A percentile compares a stretch with the other conserved stretches of the same genome.
Conservation (phyloP, 2,888 invertebrate genomes). For the Iselma pallidipennis region DNA sequence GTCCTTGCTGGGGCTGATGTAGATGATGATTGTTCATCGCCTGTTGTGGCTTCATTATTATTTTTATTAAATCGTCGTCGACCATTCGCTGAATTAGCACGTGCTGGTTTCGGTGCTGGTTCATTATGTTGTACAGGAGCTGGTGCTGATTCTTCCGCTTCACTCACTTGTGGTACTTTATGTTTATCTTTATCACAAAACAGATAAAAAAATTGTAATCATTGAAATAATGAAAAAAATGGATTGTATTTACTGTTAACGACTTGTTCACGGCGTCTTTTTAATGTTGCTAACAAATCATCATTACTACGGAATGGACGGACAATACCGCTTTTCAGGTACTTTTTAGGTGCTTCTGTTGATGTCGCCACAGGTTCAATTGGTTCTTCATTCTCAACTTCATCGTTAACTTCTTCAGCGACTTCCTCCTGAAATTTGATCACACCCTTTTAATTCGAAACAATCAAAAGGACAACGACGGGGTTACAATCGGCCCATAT, state of each 20-base stretch:
- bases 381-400: constrained; percentile 64
- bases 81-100: constrained; percentile 27
- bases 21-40: constrained; percentile 23
- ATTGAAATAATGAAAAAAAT: background rate
- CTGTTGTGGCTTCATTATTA: constrained; percentile 31
- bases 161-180: constrained; percentile 28
- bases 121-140: constrained; percentile 31
- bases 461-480: too few relatives aligned
- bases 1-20: constrained; percentile 45
- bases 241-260: constrained; percentile 60
- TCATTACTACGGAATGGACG: constrained; percentile 80
- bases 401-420: constrained; percentile 58
- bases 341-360: constrained; percentile 72
- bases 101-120: constrained; percentile 29
- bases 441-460: too few relatives aligned
- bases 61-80: constrained; percentile 37
- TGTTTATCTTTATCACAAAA: constrained; percentile 36
- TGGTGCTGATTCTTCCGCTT: constrained; percentile 37
- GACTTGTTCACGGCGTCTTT: constrained; percentile 72
- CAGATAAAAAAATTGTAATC: constrained; percentile 9
- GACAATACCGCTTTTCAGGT: constrained; percentile 66
- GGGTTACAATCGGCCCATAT: background rate
- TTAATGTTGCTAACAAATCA: constrained; percentile 72
- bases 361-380: constrained; percentile 63
- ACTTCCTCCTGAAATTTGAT: constrained; percentile 49